Conservation (phyloP, 2,888 invertebrate genomes). For the Furcula furcula region DNA sequence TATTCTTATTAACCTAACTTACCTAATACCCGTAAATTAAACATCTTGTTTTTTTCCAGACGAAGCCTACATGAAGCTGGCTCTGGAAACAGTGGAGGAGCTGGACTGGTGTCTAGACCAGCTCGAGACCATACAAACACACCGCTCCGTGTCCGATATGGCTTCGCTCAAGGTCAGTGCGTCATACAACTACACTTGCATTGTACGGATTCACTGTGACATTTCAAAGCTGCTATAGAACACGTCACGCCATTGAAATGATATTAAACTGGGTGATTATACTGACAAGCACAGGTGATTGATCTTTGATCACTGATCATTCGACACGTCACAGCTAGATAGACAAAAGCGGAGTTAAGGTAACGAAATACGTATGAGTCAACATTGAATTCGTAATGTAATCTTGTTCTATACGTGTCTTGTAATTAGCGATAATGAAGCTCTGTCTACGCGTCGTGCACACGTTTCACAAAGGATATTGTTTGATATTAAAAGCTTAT, state of each 20-base stretch:
- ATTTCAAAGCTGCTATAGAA: slow-evolving; percentile 1
- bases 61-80: slow-evolving; percentile 95
- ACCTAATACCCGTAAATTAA: too few relatives aligned
- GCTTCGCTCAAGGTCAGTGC: slow-evolving; percentile 97
- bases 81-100: slow-evolving; percentile 98
- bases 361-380: slow-evolving; percentile 4
- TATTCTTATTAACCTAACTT: too few relatives aligned
- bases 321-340: slow-evolving; percentile 15
- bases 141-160: slow-evolving; percentile 99
- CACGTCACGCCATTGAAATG: slow-evolving; percentile 6
- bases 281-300: slow-evolving; percentile 15
- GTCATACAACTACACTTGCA: slow-evolving; percentile 4
- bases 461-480: slow-evolving; percentile 19
- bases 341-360: slow-evolving; percentile 3
- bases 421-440: slow-evolving; percentile 7
- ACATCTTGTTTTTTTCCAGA: slow-evolving; percentile 84
- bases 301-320: slow-evolving; percentile 16
- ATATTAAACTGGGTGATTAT: slow-evolving; percentile 6
- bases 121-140: slow-evolving; percentile 99
- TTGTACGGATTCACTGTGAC: slow-evolving; percentile 19
- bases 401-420: slow-evolving; percentile 5
- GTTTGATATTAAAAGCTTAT: slow-evolving; percentile 5
- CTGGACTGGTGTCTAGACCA: slow-evolving; percentile 99
- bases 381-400: slow-evolving; percentile 4
- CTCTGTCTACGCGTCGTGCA: slow-evolving; percentile 1